Conservation (phyloP, 2,888 invertebrate genomes). For the Megastigmus dorsalis region DNA sequence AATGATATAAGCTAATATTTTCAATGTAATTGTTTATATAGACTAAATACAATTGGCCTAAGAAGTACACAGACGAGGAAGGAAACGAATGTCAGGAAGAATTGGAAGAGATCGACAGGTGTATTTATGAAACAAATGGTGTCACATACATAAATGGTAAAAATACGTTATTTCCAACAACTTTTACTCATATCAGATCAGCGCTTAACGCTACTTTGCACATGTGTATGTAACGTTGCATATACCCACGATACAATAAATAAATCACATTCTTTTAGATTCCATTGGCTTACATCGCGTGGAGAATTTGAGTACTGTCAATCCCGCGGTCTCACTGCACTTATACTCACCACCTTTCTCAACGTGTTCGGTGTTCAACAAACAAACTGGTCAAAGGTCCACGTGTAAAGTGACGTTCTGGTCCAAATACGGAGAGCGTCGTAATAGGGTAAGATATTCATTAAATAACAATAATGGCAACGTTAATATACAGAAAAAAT, state of each 20-base stretch:
- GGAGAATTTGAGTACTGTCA: slow-evolving; percentile 93
- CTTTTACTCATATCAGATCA: no score
- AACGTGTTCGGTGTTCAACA: slow-evolving; percentile 92
- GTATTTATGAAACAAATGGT: slow-evolving; percentile 82
- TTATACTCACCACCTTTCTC: slow-evolving; percentile 96
- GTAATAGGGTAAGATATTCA: slow-evolving; percentile 78
- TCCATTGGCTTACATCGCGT: slow-evolving; percentile 95
- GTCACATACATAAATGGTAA: slow-evolving; percentile 97
- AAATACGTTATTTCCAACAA: no score
- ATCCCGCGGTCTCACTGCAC: slow-evolving; percentile 93
- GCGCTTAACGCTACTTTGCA: no score
- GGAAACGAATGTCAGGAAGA: slow-evolving; percentile 71
- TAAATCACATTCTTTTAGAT: slow-evolving; percentile 84
- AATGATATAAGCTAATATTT: no score
- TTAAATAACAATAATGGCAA: no score
- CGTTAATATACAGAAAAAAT: no score
- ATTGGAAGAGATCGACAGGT: slow-evolving; percentile 82
- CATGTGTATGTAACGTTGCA: no score
- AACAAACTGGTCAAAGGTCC: slow-evolving; percentile 87
- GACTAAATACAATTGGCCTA: slow-evolving; percentile 87
- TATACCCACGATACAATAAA: no score
- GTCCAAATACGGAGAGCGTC: slow-evolving; percentile 90
- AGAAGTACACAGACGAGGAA: slow-evolving; percentile 69
- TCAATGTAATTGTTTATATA: slow-evolving; percentile 55
- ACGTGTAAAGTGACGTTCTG: slow-evolving; percentile 89